Evolutionary conservation across 1,140 invertebrate species (phyloP).

Genomic region (Apis laboriosa): DNA sequence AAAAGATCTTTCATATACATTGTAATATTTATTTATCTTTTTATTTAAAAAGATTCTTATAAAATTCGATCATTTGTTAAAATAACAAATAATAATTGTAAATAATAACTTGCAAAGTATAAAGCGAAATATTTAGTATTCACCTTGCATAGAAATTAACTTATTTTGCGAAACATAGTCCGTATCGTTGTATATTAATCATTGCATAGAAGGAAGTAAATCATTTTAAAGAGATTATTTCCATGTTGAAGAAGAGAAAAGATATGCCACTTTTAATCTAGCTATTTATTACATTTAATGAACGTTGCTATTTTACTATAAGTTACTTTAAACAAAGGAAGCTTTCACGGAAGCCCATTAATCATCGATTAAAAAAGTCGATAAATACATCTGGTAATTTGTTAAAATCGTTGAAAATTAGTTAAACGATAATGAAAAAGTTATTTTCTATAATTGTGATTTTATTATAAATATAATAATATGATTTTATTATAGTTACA

Average conservation of each 20-base stretch:
- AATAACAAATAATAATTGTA: neutral
- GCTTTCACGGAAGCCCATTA: slow-evolving; percentile 16
- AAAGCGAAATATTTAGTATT: neutral
- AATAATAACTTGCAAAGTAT: neutral
- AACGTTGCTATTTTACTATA: neutral
- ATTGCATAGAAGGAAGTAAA: slow-evolving; percentile 4
- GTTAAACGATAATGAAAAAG: too few relatives aligned
- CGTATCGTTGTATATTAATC: slow-evolving; percentile 10
- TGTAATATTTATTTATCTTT: neutral
- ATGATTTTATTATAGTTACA: too few relatives aligned
- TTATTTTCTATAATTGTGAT: too few relatives aligned
- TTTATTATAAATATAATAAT: too few relatives aligned
- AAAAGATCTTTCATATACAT: neutral
- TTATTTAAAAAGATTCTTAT: neutral
- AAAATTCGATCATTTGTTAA: slow-evolving; percentile 1
- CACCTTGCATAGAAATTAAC: neutral
- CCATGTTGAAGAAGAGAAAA: slow-evolving; percentile 19
- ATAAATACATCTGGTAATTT: too few relatives aligned
- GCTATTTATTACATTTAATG: slow-evolving; percentile 46
- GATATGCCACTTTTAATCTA: slow-evolving; percentile 42
- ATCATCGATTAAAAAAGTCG: neutral
- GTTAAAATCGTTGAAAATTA: too few relatives aligned
- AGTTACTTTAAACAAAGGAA: slow-evolving; percentile 16
- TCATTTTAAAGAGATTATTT: slow-evolving; percentile 32
- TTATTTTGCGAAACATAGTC: neutral